phyloP scores from a whole-genome alignment of 2,113 vertebrate genomes.

The Pao palembangensis region DNA sequence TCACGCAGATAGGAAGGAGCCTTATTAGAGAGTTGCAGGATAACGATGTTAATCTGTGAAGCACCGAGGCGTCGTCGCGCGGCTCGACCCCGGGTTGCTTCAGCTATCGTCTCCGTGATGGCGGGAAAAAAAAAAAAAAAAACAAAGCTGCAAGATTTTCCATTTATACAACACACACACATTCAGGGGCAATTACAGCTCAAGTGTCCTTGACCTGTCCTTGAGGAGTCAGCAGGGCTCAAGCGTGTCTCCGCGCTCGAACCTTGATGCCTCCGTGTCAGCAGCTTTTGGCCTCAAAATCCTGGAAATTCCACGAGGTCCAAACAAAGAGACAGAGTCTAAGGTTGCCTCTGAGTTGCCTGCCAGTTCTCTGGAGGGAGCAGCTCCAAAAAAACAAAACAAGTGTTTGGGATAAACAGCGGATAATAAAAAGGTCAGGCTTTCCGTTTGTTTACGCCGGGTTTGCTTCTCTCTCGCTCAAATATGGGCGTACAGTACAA shows the following conservation, averaged over 20 bases:
- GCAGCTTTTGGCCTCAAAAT: conserved; percentile 18
- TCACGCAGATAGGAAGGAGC: conserved; percentile 94
- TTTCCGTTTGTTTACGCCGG: conserved; percentile 74
- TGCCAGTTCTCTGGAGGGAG: conserved; percentile 48
- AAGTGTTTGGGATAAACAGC: conserved; percentile 78
- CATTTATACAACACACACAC: conserved; percentile 25
- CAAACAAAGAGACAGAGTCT: conserved; percentile 58
- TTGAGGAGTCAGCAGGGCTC: conserved; percentile 24
- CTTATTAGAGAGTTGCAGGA: conserved; percentile 73
- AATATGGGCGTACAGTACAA: conserved; percentile 70
- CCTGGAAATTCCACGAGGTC: conserved; percentile 61
- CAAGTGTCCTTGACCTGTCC: conserved; percentile 37
- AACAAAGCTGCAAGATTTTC: conserved; percentile 18
- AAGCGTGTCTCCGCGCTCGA: too few relatives aligned
- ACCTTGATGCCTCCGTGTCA: too few relatives aligned
- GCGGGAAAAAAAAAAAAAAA: conserved; percentile 22
- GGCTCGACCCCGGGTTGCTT: conserved; percentile 30
- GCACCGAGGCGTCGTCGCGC: conserved; percentile 41
- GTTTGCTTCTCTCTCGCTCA: conserved; percentile 61
- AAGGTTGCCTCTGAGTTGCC: conserved; percentile 59
- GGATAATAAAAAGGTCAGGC: conserved; percentile 69
- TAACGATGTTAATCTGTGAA: conserved; percentile 61
- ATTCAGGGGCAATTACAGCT: conserved; percentile 48
- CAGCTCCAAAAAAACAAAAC: conserved; percentile 76
- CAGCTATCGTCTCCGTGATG: conserved; percentile 17